Percentiles rank a stretch among this genome's conserved stretches.
Conservation (phyloP, 2,113 vertebrate genomes). For the Muntiacus muntjak region DNA sequence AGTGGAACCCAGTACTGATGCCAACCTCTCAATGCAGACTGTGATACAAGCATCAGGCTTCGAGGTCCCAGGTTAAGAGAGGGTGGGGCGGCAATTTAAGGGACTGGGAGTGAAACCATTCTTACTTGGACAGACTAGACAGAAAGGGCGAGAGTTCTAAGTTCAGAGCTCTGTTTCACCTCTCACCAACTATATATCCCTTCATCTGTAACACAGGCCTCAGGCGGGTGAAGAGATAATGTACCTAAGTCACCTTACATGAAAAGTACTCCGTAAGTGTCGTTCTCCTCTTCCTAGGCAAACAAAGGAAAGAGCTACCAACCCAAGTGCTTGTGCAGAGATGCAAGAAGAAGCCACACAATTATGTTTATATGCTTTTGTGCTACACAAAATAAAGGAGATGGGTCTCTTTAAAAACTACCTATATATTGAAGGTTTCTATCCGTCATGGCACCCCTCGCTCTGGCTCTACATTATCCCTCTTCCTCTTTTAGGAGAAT, state of each 20-base stretch:
- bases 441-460: fast-evolving
- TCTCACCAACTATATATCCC: not conserved
- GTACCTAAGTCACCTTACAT: fast-evolving
- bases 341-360: not conserved
- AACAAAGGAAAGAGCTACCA: not conserved
- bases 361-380: not conserved
- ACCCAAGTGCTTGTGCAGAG: not conserved
- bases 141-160: not conserved
- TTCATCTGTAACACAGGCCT: fast-evolving
- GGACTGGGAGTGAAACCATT: not conserved
- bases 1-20: not conserved
- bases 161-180: not conserved
- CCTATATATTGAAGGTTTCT: not conserved
- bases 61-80: not conserved
- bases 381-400: not conserved
- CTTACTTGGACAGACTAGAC: not conserved
- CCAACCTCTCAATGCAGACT: not conserved
- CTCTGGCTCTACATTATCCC: not conserved
- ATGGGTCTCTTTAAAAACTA: not conserved
- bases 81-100: not conserved
- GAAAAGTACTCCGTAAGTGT: not conserved
- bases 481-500: fast-evolving
- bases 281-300: not conserved
- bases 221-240: not conserved
- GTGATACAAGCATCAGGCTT: not conserved